phyloP scores from a whole-genome alignment of 2,113 vertebrate species.

The Meriones unguiculatus region DNA sequence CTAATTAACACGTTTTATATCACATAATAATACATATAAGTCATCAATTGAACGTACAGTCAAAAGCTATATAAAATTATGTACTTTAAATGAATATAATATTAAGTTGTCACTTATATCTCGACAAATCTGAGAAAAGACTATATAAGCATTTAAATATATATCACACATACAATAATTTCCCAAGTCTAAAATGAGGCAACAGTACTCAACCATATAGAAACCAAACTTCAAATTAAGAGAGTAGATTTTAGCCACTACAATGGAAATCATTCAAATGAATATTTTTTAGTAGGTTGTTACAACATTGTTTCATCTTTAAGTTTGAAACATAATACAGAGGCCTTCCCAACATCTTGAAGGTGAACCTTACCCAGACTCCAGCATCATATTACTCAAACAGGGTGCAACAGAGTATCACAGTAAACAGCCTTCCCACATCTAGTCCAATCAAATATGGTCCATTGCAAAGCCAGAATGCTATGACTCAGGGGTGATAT shows the following conservation, averaged over 20 bases:
- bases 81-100: not conserved
- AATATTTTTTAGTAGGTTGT: not conserved
- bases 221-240: not conserved
- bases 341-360: not conserved
- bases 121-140: not conserved
- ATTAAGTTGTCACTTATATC: not conserved
- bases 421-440: not conserved
- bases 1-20: not conserved
- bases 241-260: not conserved
- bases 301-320: not conserved
- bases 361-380: not conserved
- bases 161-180: not conserved
- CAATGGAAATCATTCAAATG: not conserved
- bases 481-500: not conserved
- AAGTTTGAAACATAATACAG: not conserved
- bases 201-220: not conserved
- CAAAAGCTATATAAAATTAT: not conserved
- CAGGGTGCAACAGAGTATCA: not conserved
- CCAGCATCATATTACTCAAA: not conserved
- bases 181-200: not conserved
- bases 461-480: not conserved
- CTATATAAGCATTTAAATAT: constrained; percentile 4
- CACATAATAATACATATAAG: not conserved
- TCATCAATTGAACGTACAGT: not conserved
- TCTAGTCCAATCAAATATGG: not conserved